phyloP scores from a whole-genome alignment of 2,888 invertebrate species.

The Ommatoiulus sabulosus region DNA sequence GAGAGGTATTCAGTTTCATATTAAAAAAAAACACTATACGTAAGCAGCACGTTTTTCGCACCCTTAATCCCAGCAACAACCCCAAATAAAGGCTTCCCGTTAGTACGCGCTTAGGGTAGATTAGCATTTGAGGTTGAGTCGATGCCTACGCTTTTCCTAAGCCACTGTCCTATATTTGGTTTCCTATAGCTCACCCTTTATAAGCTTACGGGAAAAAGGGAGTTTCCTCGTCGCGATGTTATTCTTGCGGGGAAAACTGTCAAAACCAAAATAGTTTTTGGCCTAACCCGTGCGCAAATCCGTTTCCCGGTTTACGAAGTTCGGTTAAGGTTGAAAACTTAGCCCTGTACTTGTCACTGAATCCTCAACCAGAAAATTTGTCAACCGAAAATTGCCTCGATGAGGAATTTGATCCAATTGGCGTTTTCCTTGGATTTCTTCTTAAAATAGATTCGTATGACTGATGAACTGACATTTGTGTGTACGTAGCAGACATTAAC shows the following conservation, averaged over 20 bases:
- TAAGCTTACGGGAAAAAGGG: conserved; percentile 15
- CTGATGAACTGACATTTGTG: too few species aligned
- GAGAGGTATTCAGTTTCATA: too few species aligned
- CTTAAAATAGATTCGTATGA: too few species aligned
- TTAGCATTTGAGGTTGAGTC: conserved; percentile 33
- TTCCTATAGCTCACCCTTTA: neutral
- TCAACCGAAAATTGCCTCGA: too few species aligned
- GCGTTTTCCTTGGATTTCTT: too few species aligned
- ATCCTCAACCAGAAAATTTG: too few species aligned
- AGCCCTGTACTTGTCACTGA: too few species aligned
- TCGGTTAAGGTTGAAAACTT: too few species aligned
- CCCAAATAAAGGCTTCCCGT: neutral
- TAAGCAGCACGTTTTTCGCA: neutral
- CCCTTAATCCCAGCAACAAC: neutral
- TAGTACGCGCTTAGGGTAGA: neutral
- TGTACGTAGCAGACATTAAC: too few species aligned
- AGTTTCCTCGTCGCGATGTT: neutral
- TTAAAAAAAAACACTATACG: too few species aligned
- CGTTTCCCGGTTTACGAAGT: neutral
- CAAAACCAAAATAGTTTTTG: neutral
- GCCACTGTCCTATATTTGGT: conserved; percentile 2
- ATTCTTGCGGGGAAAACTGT: neutral
- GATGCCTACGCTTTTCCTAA: neutral
- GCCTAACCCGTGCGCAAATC: neutral
- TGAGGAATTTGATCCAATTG: too few species aligned